Evolutionary conservation across 2,113 vertebrate genomes (phyloP).

Genomic region (Brachyhypopomus gauderio): DNA sequence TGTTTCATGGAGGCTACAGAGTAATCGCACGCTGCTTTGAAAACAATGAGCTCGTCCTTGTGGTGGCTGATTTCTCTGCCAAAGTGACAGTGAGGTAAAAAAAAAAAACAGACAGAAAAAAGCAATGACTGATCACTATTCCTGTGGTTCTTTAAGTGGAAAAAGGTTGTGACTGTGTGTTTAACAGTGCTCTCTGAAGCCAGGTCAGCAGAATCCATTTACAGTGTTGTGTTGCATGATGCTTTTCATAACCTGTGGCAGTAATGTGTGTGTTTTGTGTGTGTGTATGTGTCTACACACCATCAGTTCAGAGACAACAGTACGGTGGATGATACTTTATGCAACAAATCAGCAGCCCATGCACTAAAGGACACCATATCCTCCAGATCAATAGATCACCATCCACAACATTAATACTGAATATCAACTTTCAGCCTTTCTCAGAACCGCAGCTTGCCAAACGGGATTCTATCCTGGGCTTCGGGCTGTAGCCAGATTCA

Average conservation of each 20-base stretch:
- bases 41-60: not conserved
- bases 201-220: conserved; percentile 51
- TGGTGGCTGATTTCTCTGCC: not conserved
- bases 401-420: not conserved
- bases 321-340: not conserved
- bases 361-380: not conserved
- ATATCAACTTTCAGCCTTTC: not conserved
- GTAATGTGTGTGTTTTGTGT: not conserved
- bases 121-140: too few relatives aligned
- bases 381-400: not conserved
- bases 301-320: not conserved
- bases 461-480: not conserved
- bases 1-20: not conserved
- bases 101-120: too few relatives aligned
- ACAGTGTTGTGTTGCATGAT: conserved; percentile 35
- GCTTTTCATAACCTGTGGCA: not conserved
- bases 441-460: not conserved
- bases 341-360: not conserved
- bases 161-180: not conserved
- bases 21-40: not conserved
- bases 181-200: conserved; percentile 23
- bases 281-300: conserved; percentile 8
- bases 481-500: too few relatives aligned
- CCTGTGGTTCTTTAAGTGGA: not conserved
- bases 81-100: too few relatives aligned